phyloP scores from a whole-genome alignment of 2,888 invertebrate species.

The Leptinotarsa peninsularis region DNA sequence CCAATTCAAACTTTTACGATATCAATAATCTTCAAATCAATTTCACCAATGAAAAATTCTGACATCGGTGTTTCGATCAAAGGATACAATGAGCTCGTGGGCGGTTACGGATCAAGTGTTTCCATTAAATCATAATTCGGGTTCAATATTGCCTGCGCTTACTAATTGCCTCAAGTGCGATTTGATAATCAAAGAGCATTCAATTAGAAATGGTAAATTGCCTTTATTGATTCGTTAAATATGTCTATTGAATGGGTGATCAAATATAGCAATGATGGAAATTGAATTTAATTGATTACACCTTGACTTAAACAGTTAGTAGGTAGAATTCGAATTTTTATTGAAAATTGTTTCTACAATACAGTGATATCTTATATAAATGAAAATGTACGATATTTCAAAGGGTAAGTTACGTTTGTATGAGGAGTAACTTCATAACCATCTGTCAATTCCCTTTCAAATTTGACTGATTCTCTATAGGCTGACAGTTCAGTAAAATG shows the following conservation, averaged over 20 bases:
- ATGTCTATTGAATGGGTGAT: background rate
- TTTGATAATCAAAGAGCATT: slow-evolving; percentile 20
- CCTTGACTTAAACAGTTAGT: no score
- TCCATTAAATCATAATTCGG: slow-evolving; percentile 1
- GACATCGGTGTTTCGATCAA: background rate
- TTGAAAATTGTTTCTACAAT: no score
- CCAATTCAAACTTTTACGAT: background rate
- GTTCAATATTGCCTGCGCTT: background rate
- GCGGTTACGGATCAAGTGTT: background rate
- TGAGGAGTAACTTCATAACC: no score
- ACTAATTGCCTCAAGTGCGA: slow-evolving; percentile 14
- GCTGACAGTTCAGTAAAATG: no score
- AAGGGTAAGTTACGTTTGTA: no score
- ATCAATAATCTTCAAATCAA: background rate
- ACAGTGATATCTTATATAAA: no score
- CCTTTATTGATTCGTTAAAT: background rate
- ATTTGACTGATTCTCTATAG: no score
- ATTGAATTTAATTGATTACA: background rate
- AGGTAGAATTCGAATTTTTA: no score
- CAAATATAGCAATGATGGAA: background rate
- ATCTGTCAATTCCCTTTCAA: no score
- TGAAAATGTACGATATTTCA: no score
- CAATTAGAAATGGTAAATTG: slow-evolving; percentile 16
- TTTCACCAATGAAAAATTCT: background rate
- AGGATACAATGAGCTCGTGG: background rate